A percentile compares a stretch with the other conserved stretches of the same genome.
phyloP scores from a whole-genome alignment of 2,113 vertebrate species.

The Labrus mixtus region DNA sequence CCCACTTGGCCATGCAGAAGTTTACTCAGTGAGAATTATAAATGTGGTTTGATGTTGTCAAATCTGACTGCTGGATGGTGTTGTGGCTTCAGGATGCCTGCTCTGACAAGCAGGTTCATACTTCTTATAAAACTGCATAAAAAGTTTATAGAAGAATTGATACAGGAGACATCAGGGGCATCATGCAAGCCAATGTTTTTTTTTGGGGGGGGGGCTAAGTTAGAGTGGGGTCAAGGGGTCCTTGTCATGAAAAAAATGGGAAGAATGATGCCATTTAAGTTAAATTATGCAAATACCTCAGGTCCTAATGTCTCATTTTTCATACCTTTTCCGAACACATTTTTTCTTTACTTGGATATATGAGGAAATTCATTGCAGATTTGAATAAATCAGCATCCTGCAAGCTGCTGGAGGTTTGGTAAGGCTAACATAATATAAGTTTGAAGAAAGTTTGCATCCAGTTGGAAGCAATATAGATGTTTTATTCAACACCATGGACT shows the following conservation, averaged over 20 bases:
- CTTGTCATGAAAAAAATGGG: too few species aligned
- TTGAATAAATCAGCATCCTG: background rate
- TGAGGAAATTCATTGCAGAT: too few species aligned
- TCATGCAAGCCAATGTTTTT: too few species aligned
- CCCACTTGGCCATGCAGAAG: constrained; percentile 46
- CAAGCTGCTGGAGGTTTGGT: background rate
- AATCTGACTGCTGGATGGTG: background rate
- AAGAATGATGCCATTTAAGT: too few species aligned
- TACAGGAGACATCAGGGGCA: too few species aligned
- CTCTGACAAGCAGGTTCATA: background rate
- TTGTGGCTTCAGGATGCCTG: constrained; percentile 2
- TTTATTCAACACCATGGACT: background rate
- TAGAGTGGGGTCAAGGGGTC: too few species aligned
- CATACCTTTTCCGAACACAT: too few species aligned
- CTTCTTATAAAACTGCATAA: background rate
- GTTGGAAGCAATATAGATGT: background rate
- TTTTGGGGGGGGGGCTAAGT: too few species aligned
- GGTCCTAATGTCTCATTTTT: too few species aligned
- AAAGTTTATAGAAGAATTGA: background rate
- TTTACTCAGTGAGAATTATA: constrained; percentile 42
- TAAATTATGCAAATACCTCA: too few species aligned
- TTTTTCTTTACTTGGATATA: too few species aligned
- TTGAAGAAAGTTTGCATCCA: background rate
- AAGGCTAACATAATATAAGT: background rate
- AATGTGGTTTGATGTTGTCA: constrained; percentile 25